Base-by-base conservation (phyloP, 2,113 vertebrate species). In the Corvus hawaiiensis region DNA sequence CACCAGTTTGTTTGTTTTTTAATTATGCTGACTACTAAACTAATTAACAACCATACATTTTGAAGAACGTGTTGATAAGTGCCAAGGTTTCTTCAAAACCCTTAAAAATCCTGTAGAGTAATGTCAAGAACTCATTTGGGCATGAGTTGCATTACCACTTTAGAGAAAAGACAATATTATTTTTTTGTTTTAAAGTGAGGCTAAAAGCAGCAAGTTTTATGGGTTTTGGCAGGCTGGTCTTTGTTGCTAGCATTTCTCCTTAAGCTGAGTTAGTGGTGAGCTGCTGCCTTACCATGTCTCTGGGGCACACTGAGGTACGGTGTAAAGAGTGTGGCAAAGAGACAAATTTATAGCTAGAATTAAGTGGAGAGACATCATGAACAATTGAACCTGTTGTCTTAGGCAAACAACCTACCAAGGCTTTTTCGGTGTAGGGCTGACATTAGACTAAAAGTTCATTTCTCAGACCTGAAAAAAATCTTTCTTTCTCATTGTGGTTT, bases 151-250 rank as follows among this genome's bases (percentile, higher is more conserved):
- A 84, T 94, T 80, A 92, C 89, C 95, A 95, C 88, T 93, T 85
- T 68, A 95, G 87, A 93, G 83, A 82, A 96, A 93, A 87, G 75
- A 72, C 69, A 95, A 94, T 93, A 93, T 90, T 91, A 30, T 92
- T 85, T 78, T 91, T 87, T 87, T 95, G 67, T 91, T 95, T 91
- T 81, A 77, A 84, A 93, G 81, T 55, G 77, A 96, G 46, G 71
- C 71, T 91, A 93, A 96, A 94, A 90, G 71, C 51, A 91, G 72
- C 73, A 94, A 83, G 52, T 91, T 97, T 87, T 88, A 93, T 85
- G 83, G 72, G 37, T 84, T 88, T 96, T 92, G 90, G 93, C 93
- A 96, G 67, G 27, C 78, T 81, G 55, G 20, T 30, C 59, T 67
- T 74, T 39, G 55, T 84, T 92, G 54, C 90, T 86, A 81, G 35